phyloP scores from a whole-genome alignment of 2,113 vertebrate genomes.

The Anser cygnoides region DNA sequence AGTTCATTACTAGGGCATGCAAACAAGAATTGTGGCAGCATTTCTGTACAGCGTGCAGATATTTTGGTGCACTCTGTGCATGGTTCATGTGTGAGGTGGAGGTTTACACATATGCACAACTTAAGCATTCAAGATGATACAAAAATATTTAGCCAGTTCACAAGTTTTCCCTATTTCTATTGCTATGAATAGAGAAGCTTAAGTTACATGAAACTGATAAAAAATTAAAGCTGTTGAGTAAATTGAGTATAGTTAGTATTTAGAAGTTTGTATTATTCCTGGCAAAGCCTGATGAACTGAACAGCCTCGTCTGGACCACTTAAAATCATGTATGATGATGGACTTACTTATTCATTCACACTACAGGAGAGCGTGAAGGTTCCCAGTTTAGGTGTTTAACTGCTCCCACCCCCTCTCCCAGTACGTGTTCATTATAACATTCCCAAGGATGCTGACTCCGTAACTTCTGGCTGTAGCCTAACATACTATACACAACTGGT shows the following conservation, averaged over 20 bases:
- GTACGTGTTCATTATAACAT: not conserved
- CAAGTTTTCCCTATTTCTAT: not conserved
- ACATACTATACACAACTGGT: not conserved
- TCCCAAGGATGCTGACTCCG: not conserved
- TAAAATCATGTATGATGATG: not conserved
- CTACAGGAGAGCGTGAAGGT: not conserved
- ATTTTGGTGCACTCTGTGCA: accelerated
- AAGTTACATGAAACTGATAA: not conserved
- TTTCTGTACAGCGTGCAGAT: not conserved
- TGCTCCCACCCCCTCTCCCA: not conserved
- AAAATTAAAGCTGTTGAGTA: not conserved
- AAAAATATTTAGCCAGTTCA: not conserved
- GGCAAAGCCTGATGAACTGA: not conserved
- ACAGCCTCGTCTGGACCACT: not conserved
- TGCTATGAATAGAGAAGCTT: not conserved
- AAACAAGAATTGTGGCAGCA: not conserved
- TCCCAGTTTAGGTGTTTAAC: not conserved
- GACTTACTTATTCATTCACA: not conserved
- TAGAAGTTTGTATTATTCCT: not conserved
- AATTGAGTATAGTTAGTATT: not conserved
- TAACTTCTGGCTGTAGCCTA: not conserved
- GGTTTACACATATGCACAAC: not conserved
- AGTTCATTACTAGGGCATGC: not conserved
- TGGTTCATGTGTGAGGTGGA: not conserved
- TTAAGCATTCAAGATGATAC: not conserved